phyloP scores from a whole-genome alignment of 2,797 vertebrate species.

The Trachops cirrhosus region DNA sequence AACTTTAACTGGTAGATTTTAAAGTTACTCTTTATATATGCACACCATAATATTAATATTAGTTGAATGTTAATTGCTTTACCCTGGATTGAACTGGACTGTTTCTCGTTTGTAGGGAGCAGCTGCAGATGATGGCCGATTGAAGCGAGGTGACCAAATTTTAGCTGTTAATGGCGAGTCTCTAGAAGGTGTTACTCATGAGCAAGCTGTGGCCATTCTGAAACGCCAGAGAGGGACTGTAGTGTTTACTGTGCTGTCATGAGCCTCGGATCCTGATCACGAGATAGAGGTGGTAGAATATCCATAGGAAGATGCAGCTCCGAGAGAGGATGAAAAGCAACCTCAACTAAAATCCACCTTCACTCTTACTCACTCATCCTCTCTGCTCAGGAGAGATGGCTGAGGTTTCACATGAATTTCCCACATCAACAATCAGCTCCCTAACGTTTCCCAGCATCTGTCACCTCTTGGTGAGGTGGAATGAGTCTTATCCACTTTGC shows the following conservation, averaged over 20 bases:
- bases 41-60: not conserved
- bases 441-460: not conserved
- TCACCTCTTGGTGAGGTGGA: not conserved
- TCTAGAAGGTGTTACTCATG: conserved; percentile 91
- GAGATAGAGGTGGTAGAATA: not conserved
- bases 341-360: not conserved
- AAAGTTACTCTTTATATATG: conserved; percentile 1
- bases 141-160: conserved; percentile 95
- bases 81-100: not conserved
- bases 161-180: conserved; percentile 91
- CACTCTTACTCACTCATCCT: not conserved
- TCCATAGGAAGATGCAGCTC: conserved; percentile 6
- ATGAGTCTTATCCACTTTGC: not conserved
- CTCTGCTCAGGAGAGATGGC: not conserved
- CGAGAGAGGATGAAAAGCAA: conserved; percentile 34
- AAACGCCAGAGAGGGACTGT: conserved; percentile 92
- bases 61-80: not conserved
- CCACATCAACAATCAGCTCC: not conserved
- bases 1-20: not conserved
- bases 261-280: conserved; percentile 69
- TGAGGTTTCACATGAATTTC: conserved; percentile 22
- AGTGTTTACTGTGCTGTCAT: conserved; percentile 87
- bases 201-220: conserved; percentile 92
- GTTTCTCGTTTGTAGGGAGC: conserved; percentile 88
- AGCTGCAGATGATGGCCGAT: conserved; percentile 89